phyloP scores from a whole-genome alignment of 2,113 vertebrate genomes.

The Aphyosemion australe region DNA sequence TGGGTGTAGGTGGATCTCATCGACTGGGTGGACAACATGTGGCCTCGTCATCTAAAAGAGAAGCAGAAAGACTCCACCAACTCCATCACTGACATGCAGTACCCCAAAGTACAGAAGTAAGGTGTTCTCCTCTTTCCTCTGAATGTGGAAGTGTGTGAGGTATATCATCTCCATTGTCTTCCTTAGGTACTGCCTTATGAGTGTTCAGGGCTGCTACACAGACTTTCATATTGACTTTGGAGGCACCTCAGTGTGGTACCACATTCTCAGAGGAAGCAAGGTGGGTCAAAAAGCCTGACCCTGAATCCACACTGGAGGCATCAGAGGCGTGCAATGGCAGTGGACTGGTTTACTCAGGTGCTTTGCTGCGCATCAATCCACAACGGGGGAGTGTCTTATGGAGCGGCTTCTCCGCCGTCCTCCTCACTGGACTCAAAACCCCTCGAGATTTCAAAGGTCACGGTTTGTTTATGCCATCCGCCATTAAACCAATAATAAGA shows the following conservation, averaged over 20 bases:
- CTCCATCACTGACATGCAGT: constrained; percentile 96
- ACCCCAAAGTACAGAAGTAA: constrained; percentile 97
- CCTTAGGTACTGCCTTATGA: constrained; percentile 96
- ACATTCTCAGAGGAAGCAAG: constrained; percentile 95
- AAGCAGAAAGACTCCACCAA: constrained; percentile 96
- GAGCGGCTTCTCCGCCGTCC: too few species aligned
- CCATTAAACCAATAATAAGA: too few species aligned
- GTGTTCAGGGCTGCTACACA: constrained; percentile 96
- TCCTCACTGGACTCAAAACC: too few species aligned
- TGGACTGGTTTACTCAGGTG: too few species aligned
- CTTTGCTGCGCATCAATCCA: too few species aligned
- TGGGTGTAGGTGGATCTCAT: constrained; percentile 89
- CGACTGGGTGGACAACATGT: constrained; percentile 99
- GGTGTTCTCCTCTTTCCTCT: constrained; percentile 20
- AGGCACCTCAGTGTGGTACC: constrained; percentile 98
- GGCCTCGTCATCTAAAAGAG: constrained; percentile 97
- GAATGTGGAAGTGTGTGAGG: neutral
- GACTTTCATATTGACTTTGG: constrained; percentile 98
- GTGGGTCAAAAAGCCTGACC: constrained; percentile 37
- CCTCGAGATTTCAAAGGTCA: too few species aligned
- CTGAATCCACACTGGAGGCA: too few species aligned
- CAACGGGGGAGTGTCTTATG: too few species aligned
- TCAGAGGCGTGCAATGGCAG: too few species aligned
- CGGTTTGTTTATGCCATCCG: too few species aligned
- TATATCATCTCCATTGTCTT: neutral